Evolutionary conservation across 2,888 invertebrate species (phyloP).

Genomic region (Apodemia mormo): DNA sequence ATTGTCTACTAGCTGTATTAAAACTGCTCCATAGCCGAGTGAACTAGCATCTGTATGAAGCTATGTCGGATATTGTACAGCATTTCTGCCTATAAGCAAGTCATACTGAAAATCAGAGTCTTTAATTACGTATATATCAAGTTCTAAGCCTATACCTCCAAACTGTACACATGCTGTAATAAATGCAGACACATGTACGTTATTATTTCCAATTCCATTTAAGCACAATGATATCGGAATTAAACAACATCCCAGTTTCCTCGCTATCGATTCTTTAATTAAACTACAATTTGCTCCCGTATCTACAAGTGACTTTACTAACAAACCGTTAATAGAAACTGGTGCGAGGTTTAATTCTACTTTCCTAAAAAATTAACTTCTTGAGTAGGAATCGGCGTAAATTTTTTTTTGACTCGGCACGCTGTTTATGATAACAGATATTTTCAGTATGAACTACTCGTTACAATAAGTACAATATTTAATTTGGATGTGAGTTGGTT

Average conservation of each 20-base stretch:
- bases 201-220: slow-evolving; percentile 23
- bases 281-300: slow-evolving; percentile 38
- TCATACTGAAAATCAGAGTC: slow-evolving; percentile 24
- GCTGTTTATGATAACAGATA: no score
- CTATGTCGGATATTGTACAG: slow-evolving; percentile 13
- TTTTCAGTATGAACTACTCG: no score
- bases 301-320: slow-evolving; percentile 31
- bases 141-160: slow-evolving; percentile 21
- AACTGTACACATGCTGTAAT: slow-evolving; percentile 22
- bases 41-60: no score
- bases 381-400: background rate
- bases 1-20: no score
- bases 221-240: slow-evolving; percentile 5
- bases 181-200: slow-evolving; percentile 18
- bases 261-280: slow-evolving; percentile 34
- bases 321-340: slow-evolving; percentile 27
- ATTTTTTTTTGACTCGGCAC: no score
- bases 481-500: no score
- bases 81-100: slow-evolving; percentile 28
- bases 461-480: no score
- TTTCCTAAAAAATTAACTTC: slow-evolving; percentile 30
- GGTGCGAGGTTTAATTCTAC: slow-evolving; percentile 26
- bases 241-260: slow-evolving; percentile 25
- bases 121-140: slow-evolving; percentile 24
- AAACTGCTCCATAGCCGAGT: no score